Conservation (phyloP, 2,888 invertebrate genomes). For the Caradrina clavipalpis region DNA sequence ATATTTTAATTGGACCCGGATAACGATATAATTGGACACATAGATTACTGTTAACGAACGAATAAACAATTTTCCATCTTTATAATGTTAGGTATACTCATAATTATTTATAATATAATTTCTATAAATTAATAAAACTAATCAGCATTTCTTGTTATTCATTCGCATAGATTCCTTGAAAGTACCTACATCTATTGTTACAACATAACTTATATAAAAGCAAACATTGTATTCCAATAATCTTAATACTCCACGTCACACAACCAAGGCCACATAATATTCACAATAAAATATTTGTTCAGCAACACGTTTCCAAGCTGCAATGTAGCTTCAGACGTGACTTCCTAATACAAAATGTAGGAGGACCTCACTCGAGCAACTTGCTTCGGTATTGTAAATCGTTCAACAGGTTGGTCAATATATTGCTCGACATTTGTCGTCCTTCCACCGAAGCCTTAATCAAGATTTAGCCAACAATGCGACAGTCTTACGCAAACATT, state of each 20-base stretch:
- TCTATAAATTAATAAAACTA: too few relatives aligned
- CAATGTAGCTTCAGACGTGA: constrained; percentile 26
- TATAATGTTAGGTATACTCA: too few relatives aligned
- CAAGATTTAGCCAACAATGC: constrained; percentile 51
- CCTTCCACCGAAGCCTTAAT: constrained; percentile 30
- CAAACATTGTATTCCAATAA: too few relatives aligned
- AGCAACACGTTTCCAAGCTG: constrained; percentile 3
- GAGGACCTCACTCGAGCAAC: constrained; percentile 1
- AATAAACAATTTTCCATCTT: too few relatives aligned
- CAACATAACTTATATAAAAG: too few relatives aligned
- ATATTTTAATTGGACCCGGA: too few relatives aligned
- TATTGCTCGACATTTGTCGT: constrained; percentile 44
- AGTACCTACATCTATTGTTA: too few relatives aligned
- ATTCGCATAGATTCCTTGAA: too few relatives aligned
- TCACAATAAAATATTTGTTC: constrained; percentile 28
- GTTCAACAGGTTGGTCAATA: constrained; percentile 55
- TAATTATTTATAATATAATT: too few relatives aligned
- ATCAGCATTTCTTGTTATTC: too few relatives aligned
- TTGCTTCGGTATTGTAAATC: constrained; percentile 12
- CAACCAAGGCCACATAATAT: constrained; percentile 8
- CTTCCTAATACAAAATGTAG: constrained; percentile 30
- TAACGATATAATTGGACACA: too few relatives aligned
- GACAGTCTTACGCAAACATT: constrained; percentile 37
- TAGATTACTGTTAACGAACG: too few relatives aligned
- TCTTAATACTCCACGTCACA: background rate